Conservation (phyloP, 2,888 invertebrate genomes). For the Augochlorella aurata region DNA sequence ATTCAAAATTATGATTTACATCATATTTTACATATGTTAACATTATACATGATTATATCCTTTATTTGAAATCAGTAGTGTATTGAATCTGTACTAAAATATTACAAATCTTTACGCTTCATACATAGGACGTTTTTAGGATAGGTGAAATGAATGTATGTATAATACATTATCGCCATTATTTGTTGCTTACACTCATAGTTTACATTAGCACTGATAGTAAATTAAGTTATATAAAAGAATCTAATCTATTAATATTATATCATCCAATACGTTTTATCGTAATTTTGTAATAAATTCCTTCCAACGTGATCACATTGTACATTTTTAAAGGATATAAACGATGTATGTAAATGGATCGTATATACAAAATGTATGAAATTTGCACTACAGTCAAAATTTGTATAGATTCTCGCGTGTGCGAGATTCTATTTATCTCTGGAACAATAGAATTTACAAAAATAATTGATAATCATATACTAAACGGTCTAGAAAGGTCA, state of each 20-base stretch:
- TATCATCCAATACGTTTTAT: constrained; percentile 35
- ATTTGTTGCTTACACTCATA: constrained; percentile 57
- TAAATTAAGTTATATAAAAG: constrained; percentile 31
- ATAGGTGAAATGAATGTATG: constrained; percentile 46
- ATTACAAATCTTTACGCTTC: constrained; percentile 51
- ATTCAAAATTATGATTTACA: constrained; percentile 26
- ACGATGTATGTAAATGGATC: constrained; percentile 43
- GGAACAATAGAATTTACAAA: constrained; percentile 25
- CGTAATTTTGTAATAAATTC: constrained; percentile 42
- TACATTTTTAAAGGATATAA: constrained; percentile 27
- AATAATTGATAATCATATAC: constrained; percentile 2
- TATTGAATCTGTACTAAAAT: constrained; percentile 28
- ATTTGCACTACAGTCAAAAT: constrained; percentile 25
- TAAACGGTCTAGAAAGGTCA: constrained; percentile 18
- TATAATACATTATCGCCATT: constrained; percentile 40
- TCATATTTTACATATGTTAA: constrained; percentile 35
- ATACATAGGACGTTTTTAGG: constrained; percentile 38
- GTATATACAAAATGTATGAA: constrained; percentile 39
- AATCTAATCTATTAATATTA: constrained; percentile 45
- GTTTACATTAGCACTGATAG: constrained; percentile 42
- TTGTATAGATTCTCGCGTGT: constrained; percentile 25
- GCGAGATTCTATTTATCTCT: constrained; percentile 32
- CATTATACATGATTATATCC: constrained; percentile 28
- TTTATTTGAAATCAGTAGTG: constrained; percentile 38
- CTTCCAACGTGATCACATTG: constrained; percentile 47